These are phyloP conservation scores for Borostomias antarcticus DNA, from an alignment of 2,797 vertebrate genomes.

Conservation along the genomic window DNA sequence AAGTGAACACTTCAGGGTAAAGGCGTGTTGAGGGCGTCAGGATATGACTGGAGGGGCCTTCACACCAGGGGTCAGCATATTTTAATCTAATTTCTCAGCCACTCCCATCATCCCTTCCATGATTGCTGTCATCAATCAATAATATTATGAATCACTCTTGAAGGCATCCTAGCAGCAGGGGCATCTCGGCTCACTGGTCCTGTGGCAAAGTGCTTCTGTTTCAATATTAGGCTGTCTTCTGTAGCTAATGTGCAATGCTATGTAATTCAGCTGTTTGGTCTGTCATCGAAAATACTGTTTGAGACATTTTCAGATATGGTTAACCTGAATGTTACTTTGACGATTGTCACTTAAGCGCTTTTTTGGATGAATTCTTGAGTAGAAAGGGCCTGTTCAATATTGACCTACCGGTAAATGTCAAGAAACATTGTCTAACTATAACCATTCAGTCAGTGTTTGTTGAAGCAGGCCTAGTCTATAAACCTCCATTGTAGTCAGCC, in stretches of 20 bases:
- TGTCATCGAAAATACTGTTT: not conserved
- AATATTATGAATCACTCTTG: constrained; percentile 11
- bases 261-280: not conserved
- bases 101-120: not conserved
- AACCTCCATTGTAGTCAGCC: constrained; percentile 3
- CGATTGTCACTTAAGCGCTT: too few species aligned
- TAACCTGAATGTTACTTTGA: not conserved
- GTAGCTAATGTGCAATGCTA: not conserved
- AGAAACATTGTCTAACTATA: constrained; percentile 3
- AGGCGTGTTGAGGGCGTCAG: not conserved
- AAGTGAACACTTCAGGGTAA: too few species aligned
- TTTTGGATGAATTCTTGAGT: too few species aligned
- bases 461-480: constrained; percentile 18
- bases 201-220: constrained; percentile 17
- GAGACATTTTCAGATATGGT: not conserved
- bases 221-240: not conserved
- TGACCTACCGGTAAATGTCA: too few species aligned
- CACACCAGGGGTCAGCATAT: not conserved
- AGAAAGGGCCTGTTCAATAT: not conserved
- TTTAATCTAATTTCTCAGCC: constrained; percentile 5
- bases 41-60: too few species aligned
- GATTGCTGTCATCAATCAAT: not conserved
- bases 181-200: constrained; percentile 38
- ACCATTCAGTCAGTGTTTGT: constrained; percentile 17
- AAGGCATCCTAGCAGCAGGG: constrained; percentile 11